Conservation (phyloP, 1,140 invertebrate species). For the Forficula auricularia region DNA sequence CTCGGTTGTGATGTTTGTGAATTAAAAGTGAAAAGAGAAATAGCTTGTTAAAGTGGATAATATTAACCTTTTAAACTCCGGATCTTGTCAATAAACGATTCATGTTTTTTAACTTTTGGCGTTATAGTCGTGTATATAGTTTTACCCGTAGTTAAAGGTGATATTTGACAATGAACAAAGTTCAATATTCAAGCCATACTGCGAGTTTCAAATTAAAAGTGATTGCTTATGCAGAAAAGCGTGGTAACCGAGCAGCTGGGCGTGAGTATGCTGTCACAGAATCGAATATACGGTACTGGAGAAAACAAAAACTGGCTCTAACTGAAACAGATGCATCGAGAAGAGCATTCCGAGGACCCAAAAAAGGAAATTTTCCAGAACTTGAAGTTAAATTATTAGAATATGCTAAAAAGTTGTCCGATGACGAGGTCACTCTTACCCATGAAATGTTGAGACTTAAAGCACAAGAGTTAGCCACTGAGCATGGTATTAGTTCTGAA, state of each 20-base stretch:
- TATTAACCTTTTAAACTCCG: too few relatives aligned
- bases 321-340: neutral
- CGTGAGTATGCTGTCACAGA: neutral
- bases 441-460: constrained; percentile 1
- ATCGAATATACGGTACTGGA: constrained; percentile 1
- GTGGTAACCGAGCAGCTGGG: neutral
- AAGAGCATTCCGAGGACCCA: constrained; percentile 5
- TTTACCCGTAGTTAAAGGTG: too few relatives aligned
- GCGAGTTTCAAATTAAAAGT: neutral
- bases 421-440: neutral
- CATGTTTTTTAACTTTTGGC: too few relatives aligned
- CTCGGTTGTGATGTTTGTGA: too few relatives aligned
- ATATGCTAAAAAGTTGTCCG: neutral
- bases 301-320: neutral
- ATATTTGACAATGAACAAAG: too few relatives aligned
- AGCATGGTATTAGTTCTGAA: neutral
- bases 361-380: neutral
- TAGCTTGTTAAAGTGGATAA: too few relatives aligned
- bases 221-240: constrained; percentile 4
- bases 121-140: too few relatives aligned
- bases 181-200: too few relatives aligned
- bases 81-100: too few relatives aligned
- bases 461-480: constrained; percentile 2
- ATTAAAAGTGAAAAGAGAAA: too few relatives aligned
- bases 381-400: neutral